Conservation (phyloP, 1,140 invertebrate genomes). For the Cotesia vestalis region DNA sequence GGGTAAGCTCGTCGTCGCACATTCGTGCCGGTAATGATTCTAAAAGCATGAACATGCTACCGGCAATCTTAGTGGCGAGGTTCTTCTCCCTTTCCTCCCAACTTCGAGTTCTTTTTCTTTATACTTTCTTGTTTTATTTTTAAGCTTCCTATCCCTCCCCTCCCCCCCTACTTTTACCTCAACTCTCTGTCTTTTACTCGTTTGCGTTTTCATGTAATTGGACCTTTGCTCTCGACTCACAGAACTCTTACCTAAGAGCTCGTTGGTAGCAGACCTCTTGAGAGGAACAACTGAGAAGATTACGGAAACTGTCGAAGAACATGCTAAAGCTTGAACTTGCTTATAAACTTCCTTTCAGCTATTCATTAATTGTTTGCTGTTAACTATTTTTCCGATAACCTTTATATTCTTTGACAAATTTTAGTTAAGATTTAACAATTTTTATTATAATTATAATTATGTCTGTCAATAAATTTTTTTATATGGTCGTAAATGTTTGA, state of each 20-base stretch:
- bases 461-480: no score
- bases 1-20: constrained; percentile 28
- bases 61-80: constrained; percentile 38
- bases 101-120: no score
- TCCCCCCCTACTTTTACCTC: neutral
- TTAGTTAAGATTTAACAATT: no score
- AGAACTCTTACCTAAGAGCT: neutral
- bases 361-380: neutral
- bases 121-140: constrained; percentile 43
- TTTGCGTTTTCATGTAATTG: constrained; percentile 32
- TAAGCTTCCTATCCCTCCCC: constrained; percentile 8
- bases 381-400: no score
- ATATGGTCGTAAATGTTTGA: no score
- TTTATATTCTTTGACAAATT: no score
- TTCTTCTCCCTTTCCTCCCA: constrained; percentile 1
- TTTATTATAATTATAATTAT: no score
- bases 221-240: constrained; percentile 9
- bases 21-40: constrained; percentile 52
- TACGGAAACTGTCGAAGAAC: constrained; percentile 5
- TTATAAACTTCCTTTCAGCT: neutral
- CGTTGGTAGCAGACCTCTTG: neutral
- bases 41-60: constrained; percentile 45
- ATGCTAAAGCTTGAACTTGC: neutral
- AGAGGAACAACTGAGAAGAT: neutral
- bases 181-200: neutral